Conservation (phyloP, 1,140 invertebrate genomes). For the Caerostris darwini region DNA sequence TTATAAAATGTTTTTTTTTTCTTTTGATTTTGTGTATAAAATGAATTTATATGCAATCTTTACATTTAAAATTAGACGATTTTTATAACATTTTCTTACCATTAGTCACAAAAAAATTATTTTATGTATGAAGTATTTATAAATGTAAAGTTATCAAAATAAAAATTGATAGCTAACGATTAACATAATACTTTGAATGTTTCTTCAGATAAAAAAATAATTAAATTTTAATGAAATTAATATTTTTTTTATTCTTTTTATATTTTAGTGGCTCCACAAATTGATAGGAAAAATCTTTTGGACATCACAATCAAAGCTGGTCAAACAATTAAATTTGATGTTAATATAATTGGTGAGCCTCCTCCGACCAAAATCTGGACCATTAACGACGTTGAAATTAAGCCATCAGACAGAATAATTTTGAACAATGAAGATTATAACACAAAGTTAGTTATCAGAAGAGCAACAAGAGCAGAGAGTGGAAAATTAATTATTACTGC, state of each 20-base stretch:
- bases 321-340: constrained; percentile 94
- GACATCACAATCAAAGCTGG: constrained; percentile 95
- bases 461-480: constrained; percentile 92
- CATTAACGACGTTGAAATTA: constrained; percentile 83
- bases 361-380: constrained; percentile 95
- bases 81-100: too few species aligned
- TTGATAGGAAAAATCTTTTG: constrained; percentile 93
- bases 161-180: too few species aligned
- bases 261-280: constrained; percentile 92
- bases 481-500: constrained; percentile 95
- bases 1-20: too few species aligned
- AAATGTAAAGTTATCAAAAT: too few species aligned
- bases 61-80: too few species aligned
- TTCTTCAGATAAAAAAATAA: too few species aligned
- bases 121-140: too few species aligned
- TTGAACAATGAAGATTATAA: constrained; percentile 93
- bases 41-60: too few species aligned
- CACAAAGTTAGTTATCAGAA: constrained; percentile 92
- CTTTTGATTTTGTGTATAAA: too few species aligned
- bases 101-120: too few species aligned
- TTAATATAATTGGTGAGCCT: constrained; percentile 94
- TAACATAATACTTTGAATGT: too few species aligned
- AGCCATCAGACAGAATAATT: constrained; percentile 81
- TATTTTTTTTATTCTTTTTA: not conserved
- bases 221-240: too few species aligned